Conservation (phyloP, 2,797 vertebrate genomes). For the Meda fulgida region DNA sequence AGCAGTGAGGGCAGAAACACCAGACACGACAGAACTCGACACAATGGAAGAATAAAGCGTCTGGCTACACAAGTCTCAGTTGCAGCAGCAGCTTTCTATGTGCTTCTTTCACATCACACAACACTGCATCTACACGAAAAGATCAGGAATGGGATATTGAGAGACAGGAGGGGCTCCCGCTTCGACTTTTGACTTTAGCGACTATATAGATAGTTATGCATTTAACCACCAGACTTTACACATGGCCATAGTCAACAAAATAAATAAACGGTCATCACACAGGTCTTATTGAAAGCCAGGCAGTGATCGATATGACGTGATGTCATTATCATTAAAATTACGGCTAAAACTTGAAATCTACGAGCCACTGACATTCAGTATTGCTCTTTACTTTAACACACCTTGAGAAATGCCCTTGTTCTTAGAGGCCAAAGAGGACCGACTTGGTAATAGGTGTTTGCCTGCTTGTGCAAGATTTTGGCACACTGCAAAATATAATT, state of each 20-base stretch:
- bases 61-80: conserved; percentile 28
- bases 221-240: conserved; percentile 32
- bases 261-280: conserved; percentile 38
- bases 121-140: conserved; percentile 34
- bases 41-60: conserved; percentile 33
- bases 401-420: conserved; percentile 14
- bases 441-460: conserved; percentile 3
- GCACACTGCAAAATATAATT: background rate
- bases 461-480: conserved; percentile 21
- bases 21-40: conserved; percentile 19
- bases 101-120: conserved; percentile 56
- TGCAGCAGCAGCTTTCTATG: conserved; percentile 46
- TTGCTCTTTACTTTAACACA: conserved; percentile 9
- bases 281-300: conserved; percentile 53
- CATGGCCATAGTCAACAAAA: conserved; percentile 38
- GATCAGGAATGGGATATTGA: conserved; percentile 32
- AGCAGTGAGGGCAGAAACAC: conserved; percentile 35
- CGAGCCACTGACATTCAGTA: conserved; percentile 19
- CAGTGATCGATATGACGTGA: conserved; percentile 56
- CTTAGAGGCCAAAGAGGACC: background rate
- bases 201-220: conserved; percentile 28
- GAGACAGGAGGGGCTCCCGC: conserved; percentile 28
- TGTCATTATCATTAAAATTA: conserved; percentile 29
- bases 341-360: conserved; percentile 33
- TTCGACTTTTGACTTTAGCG: conserved; percentile 14